Base-by-base conservation (phyloP, 2,797 vertebrate genomes). In the Myotis vivesi region DNA sequence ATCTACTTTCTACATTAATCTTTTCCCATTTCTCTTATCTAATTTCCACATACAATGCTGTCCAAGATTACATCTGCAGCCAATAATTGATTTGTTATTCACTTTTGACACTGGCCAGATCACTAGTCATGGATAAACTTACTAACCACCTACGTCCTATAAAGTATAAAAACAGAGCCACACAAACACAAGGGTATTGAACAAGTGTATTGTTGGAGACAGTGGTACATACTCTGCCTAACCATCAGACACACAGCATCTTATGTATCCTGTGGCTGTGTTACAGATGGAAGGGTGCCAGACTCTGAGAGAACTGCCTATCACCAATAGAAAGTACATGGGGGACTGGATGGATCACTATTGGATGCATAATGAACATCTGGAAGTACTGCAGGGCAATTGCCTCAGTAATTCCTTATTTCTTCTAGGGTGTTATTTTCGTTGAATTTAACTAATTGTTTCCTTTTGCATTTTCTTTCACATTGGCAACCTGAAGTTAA, bases 401-500 rank as follows among this genome's bases (percentile, higher is more conserved):
- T 94, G 88, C 75, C 41, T 90, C 91, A 92, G 91, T 44, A 62
- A 93, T 89, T 92, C 44, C n/a, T 93, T 87, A 68, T 71, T 71
- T 96, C 57, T 83, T 62, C 25, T 55, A 94, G 19, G 66, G 46
- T 92, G 57, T 49, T 89, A 95, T 95, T 93, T 96, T 76, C 23
- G 66, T 72, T 92, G 82, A 81, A 87, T 95, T 93, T 76, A 91
- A 90, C 59, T 83, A 72, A 89, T 79, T 88, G 44, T 79, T 92
- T 90, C 36, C 19, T 55, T 96, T 94, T 76, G 82, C 69, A 76
- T 94, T 95, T 96, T 87, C 33, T 87, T 93, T 96, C 51, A 83
- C 49, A 64, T 55, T 94, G 51, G 57, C 55, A 96, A 87, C 11
- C 44, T 85, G 55, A 77, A 89, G 7, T 84, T 75, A 44, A 87